phyloP scores from a whole-genome alignment of 2,888 invertebrate genomes.

The Euphydryas editha region DNA sequence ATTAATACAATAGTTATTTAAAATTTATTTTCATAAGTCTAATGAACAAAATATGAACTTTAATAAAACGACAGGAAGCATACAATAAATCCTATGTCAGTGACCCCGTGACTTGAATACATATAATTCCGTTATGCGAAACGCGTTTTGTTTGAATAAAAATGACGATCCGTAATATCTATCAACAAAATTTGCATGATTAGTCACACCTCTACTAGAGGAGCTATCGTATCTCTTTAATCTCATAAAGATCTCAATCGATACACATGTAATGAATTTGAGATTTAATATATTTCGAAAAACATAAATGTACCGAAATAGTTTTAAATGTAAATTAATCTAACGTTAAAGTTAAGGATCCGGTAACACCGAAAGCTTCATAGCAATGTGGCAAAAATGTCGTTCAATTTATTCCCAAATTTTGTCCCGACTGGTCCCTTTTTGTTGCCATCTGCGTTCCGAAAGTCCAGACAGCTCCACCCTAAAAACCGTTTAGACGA shows the following conservation, averaged over 20 bases:
- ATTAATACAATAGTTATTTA: not conserved
- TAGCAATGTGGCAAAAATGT: conserved; percentile 78
- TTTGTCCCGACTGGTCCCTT: conserved; percentile 77
- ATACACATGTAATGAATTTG: not conserved
- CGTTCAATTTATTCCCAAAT: conserved; percentile 82
- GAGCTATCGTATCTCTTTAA: not conserved
- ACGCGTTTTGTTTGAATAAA: conserved; percentile 52
- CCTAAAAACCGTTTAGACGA: conserved; percentile 80
- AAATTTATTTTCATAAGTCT: conserved; percentile 2
- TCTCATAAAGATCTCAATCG: not conserved
- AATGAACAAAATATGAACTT: conserved; percentile 56
- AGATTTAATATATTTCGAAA: not conserved
- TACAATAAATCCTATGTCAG: conserved; percentile 74
- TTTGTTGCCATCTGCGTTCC: conserved; percentile 81
- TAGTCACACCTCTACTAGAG: conserved; percentile 26
- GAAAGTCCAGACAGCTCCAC: conserved; percentile 82
- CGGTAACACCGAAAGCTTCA: conserved; percentile 56
- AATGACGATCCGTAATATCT: conserved; percentile 43
- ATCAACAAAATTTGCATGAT: conserved; percentile 38
- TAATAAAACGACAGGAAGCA: conserved; percentile 72
- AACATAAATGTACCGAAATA: not conserved
- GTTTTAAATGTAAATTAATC: not conserved
- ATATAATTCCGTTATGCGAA: conserved; percentile 63
- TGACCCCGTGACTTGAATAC: conserved; percentile 74
- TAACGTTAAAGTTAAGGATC: conserved; percentile 4